Conservation (phyloP, 2,113 vertebrate species). For the Xiphophorus hellerii region DNA sequence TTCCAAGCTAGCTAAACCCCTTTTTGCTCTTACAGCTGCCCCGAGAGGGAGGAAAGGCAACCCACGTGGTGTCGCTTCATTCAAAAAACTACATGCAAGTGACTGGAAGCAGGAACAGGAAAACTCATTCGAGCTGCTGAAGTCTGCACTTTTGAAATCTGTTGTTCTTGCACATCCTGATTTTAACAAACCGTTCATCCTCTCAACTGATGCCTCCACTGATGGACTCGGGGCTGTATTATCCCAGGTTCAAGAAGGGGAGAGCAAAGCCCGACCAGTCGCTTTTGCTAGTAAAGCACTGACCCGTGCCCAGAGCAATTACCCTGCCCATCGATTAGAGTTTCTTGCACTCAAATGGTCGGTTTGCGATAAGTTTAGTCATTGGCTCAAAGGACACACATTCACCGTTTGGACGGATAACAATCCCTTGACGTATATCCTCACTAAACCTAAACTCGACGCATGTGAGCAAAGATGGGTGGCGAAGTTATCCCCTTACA, state of each 20-base stretch:
- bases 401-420: not conserved
- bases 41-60: not conserved
- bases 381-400: slow-evolving; percentile 2
- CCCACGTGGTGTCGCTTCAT: not conserved
- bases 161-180: slow-evolving; percentile 3
- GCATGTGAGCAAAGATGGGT: slow-evolving; percentile 1
- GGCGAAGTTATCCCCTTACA: too few species aligned
- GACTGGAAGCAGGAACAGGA: slow-evolving; percentile 6
- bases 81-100: not conserved
- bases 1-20: too few species aligned
- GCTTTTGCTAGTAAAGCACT: too few species aligned
- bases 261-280: too few species aligned
- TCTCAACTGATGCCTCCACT: not conserved
- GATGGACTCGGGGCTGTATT: not conserved
- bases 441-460: not conserved
- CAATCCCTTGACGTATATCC: not conserved
- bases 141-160: not conserved
- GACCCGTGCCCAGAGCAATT: not conserved
- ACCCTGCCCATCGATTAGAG: not conserved
- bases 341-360: slow-evolving; percentile 14
- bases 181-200: slow-evolving; percentile 2
- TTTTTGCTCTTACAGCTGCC: not conserved
- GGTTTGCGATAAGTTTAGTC: slow-evolving; percentile 21
- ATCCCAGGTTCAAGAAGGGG: not conserved
- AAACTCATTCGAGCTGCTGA: not conserved